These are phyloP conservation scores for Phenganax marumi DNA, from an alignment of 92 coral and sea anemone genomes.

Conservation along the genomic window DNA sequence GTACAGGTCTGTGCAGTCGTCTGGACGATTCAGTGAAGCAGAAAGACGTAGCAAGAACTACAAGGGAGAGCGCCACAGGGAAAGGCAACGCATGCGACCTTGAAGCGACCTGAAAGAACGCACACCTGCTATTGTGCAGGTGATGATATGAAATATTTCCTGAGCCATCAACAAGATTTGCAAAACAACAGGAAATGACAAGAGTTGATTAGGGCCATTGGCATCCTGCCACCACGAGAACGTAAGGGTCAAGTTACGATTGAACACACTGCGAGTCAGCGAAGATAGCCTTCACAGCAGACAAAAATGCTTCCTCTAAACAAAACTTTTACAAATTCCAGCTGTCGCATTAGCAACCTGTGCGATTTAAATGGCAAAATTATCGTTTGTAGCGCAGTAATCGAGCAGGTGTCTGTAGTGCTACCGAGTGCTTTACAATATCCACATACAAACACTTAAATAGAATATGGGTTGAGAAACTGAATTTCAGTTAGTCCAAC, in stretches of 20 bases:
- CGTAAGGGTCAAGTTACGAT: neutral
- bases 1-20: too few relatives aligned
- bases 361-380: too few relatives aligned
- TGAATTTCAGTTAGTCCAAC: too few relatives aligned
- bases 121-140: constrained; percentile 14
- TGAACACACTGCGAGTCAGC: neutral
- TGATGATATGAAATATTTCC: constrained; percentile 17
- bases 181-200: constrained; percentile 27
- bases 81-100: constrained; percentile 10
- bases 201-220: neutral
- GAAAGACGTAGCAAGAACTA: too few relatives aligned
- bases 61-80: constrained; percentile 2
- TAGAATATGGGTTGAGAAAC: too few relatives aligned
- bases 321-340: too few relatives aligned
- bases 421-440: too few relatives aligned
- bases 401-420: too few relatives aligned
- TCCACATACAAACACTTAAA: too few relatives aligned
- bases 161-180: constrained; percentile 26
- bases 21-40: too few relatives aligned
- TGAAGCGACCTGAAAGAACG: constrained; percentile 1
- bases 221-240: neutral
- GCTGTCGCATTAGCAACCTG: too few relatives aligned
- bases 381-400: too few relatives aligned
- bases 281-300: neutral
- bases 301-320: neutral